Conservation (phyloP, 1,140 invertebrate species). For the Magallana gigas region DNA sequence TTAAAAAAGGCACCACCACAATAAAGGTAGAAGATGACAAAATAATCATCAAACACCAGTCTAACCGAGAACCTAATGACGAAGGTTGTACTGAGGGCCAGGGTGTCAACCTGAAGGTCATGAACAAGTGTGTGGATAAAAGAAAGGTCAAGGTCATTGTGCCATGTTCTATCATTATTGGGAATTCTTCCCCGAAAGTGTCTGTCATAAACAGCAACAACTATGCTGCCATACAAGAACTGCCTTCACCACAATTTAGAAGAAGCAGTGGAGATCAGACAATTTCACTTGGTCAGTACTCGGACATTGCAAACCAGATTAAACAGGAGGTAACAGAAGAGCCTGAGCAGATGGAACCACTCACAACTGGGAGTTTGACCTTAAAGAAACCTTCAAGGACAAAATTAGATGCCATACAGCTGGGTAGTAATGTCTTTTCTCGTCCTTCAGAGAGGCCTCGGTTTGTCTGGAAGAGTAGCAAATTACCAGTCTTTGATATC, state of each 20-base stretch:
- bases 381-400: background rate
- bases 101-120: background rate
- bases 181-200: background rate
- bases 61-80: background rate
- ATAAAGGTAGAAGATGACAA: constrained; percentile 25
- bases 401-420: background rate
- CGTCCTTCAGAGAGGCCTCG: background rate
- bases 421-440: constrained; percentile 12
- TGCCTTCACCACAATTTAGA: background rate
- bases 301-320: no score
- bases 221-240: background rate
- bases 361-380: background rate
- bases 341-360: background rate
- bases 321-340: no score
- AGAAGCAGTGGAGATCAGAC: background rate
- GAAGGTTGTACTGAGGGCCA: background rate
- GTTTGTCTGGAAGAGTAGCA: background rate
- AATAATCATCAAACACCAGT: background rate
- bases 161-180: background rate
- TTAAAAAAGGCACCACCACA: background rate
- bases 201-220: background rate
- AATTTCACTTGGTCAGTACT: background rate
- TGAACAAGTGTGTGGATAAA: background rate
- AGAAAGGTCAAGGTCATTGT: background rate
- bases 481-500: background rate